phyloP scores from a whole-genome alignment of 2,797 vertebrate species.

The Oryzias dopingdopingensis region DNA sequence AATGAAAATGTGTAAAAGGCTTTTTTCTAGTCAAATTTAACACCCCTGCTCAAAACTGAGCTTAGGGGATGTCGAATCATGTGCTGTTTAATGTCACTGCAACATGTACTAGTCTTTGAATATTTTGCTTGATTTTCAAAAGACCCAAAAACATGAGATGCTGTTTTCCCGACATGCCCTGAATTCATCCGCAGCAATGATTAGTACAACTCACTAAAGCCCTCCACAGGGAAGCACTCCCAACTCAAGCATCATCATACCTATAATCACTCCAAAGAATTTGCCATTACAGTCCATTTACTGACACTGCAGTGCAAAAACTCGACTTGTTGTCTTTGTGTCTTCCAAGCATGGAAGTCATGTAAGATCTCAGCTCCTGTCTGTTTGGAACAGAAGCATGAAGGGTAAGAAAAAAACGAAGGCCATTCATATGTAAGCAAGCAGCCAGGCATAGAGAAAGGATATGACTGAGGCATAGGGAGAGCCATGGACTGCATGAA shows the following conservation, averaged over 20 bases:
- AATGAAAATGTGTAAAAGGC: neutral
- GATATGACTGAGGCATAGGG: slow-evolving; percentile 66
- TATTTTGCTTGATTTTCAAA: slow-evolving; percentile 23
- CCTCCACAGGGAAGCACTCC: slow-evolving; percentile 37
- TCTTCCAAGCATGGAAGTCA: slow-evolving; percentile 34
- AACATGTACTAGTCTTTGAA: neutral
- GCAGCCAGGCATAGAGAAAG: slow-evolving; percentile 62
- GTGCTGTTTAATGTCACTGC: neutral
- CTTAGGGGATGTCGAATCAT: neutral
- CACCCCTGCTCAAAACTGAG: neutral
- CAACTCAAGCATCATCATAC: slow-evolving; percentile 40
- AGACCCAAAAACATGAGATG: slow-evolving; percentile 23
- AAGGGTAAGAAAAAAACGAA: slow-evolving; percentile 61
- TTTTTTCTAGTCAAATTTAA: neutral
- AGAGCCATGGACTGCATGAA: slow-evolving; percentile 60
- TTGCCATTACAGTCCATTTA: slow-evolving; percentile 50
- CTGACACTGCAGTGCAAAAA: slow-evolving; percentile 15
- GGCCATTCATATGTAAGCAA: slow-evolving; percentile 72
- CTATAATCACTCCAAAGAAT: slow-evolving; percentile 53
- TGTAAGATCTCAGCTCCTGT: slow-evolving; percentile 50
- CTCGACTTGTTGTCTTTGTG: slow-evolving; percentile 14
- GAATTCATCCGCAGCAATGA: slow-evolving; percentile 28
- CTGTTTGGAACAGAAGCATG: slow-evolving; percentile 57
- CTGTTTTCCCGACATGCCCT: neutral
- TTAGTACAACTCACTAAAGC: slow-evolving; percentile 32